phyloP scores from a whole-genome alignment of 2,113 vertebrate species.

The Pteropus alecto region DNA sequence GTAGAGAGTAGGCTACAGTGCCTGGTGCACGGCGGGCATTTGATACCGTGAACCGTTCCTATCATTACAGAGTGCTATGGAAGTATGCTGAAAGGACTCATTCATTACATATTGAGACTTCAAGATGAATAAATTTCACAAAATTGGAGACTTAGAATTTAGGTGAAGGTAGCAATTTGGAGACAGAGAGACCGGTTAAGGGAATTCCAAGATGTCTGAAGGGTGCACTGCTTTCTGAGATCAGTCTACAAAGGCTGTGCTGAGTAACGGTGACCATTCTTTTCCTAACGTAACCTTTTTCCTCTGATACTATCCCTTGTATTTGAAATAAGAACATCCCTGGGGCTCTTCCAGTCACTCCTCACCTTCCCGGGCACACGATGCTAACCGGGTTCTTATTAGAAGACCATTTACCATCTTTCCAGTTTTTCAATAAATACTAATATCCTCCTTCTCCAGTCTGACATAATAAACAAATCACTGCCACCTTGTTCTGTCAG shows the following conservation, averaged over 20 bases:
- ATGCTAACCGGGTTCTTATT: background rate
- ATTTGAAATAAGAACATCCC: background rate
- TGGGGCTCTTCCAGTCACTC: background rate
- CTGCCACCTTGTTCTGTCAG: background rate
- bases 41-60: accelerated
- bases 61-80: background rate
- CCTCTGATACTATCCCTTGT: background rate
- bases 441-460: background rate
- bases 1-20: background rate
- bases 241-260: background rate
- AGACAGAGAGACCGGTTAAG: background rate
- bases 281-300: background rate
- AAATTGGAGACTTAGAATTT: background rate
- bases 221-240: background rate
- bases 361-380: background rate
- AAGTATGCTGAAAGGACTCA: background rate
- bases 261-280: background rate
- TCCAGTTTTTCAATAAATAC: background rate
- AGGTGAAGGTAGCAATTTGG: background rate
- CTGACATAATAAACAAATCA: background rate
- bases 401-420: background rate
- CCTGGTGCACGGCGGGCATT: too few relatives aligned
- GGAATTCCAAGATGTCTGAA: background rate
- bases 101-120: background rate
- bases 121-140: background rate